phyloP scores from a whole-genome alignment of 2,888 invertebrate genomes.

The Drosophila emarginata region DNA sequence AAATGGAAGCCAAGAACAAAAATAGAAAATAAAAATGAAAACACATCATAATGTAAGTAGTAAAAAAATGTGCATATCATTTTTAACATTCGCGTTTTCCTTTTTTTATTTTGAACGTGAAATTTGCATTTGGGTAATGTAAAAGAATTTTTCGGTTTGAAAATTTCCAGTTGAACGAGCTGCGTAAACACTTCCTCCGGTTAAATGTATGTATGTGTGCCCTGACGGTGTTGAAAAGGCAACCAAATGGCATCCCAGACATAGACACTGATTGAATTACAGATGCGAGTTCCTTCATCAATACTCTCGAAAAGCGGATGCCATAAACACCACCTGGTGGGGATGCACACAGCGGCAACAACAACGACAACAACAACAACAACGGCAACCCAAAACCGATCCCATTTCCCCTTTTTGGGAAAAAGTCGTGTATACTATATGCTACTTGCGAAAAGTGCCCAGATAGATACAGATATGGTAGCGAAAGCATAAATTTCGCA shows the following conservation, averaged over 20 bases:
- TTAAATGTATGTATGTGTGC: not conserved
- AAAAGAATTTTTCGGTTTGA: slow-evolving; percentile 36
- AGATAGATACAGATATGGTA: slow-evolving; percentile 58
- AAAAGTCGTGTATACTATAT: slow-evolving; percentile 51
- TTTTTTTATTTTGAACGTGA: slow-evolving; percentile 44
- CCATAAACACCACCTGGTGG: slow-evolving; percentile 78
- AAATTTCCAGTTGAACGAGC: slow-evolving; percentile 70
- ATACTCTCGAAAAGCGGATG: slow-evolving; percentile 79
- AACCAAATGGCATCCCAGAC: slow-evolving; percentile 66
- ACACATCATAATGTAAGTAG: slow-evolving; percentile 31
- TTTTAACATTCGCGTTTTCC: slow-evolving; percentile 50
- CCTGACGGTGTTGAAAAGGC: slow-evolving; percentile 24
- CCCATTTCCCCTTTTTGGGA: slow-evolving; percentile 51
- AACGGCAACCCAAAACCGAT: slow-evolving; percentile 30
- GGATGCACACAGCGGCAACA: slow-evolving; percentile 39
- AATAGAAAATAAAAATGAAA: slow-evolving; percentile 39
- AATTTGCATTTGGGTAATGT: slow-evolving; percentile 73
- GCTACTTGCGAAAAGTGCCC: slow-evolving; percentile 66
- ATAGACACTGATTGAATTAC: slow-evolving; percentile 79
- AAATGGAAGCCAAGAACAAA: not conserved
- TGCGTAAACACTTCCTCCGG: slow-evolving; percentile 44
- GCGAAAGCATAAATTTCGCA: slow-evolving; percentile 76
- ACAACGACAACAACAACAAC: slow-evolving; percentile 22
- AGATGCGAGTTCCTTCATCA: slow-evolving; percentile 79
- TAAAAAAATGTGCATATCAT: slow-evolving; percentile 62